These are phyloP conservation scores for Dicrurus megarhynchus DNA, from an alignment of 2,113 vertebrate species.

Conservation along the genomic window DNA sequence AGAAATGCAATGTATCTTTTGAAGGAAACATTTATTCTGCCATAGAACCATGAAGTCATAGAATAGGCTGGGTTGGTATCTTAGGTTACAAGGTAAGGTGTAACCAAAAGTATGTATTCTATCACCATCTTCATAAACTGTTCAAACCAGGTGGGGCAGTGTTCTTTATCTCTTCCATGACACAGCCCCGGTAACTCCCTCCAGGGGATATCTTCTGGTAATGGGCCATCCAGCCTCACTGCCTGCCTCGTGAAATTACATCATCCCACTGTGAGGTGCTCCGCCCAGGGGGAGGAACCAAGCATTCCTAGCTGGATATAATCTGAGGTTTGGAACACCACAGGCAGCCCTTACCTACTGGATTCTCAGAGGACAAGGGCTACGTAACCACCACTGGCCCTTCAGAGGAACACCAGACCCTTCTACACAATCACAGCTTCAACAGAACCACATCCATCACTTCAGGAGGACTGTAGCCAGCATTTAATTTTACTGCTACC, in stretches of 20 bases:
- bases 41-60: accelerated
- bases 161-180: not conserved
- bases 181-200: not conserved
- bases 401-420: not conserved
- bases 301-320: not conserved
- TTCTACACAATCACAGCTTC: not conserved
- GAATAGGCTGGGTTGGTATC: not conserved
- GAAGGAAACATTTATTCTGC: not conserved
- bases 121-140: not conserved
- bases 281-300: not conserved
- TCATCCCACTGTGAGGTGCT: not conserved
- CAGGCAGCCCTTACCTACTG: not conserved
- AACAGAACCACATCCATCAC: not conserved
- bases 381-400: not conserved
- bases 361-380: not conserved
- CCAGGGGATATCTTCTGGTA: not conserved
- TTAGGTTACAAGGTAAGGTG: not conserved
- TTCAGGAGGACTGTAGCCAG: not conserved
- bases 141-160: not conserved
- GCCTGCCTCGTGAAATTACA: not conserved
- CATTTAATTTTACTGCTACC: not conserved
- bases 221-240: not conserved
- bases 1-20: not conserved
- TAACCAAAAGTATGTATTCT: not conserved
- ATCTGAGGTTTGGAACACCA: not conserved